A percentile compares a stretch with the other conserved stretches of the same genome.
Conservation (phyloP, 1,140 invertebrate genomes). For the Oryzaephilus surinamensis region DNA sequence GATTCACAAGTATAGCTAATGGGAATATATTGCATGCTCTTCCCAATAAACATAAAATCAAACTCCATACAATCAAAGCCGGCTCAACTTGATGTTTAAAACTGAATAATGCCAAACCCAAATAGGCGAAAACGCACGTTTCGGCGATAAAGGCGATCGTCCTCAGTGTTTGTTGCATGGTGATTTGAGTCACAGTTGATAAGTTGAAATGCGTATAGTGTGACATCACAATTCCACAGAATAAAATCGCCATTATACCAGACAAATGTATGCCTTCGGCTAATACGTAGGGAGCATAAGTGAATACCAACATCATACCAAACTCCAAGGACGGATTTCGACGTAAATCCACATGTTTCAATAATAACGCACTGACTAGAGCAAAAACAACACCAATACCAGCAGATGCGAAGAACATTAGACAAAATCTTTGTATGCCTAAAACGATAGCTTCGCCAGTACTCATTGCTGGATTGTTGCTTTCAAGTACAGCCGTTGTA, state of each 20-base stretch:
- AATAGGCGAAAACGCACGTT: constrained; percentile 98
- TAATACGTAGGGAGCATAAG: constrained; percentile 94
- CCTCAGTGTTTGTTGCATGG: constrained; percentile 97
- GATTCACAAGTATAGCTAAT: constrained; percentile 84
- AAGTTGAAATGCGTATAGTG: constrained; percentile 99
- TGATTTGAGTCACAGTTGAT: constrained; percentile 96
- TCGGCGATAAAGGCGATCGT: constrained; percentile 96
- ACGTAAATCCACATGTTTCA: constrained; percentile 93
- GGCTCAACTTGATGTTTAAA: constrained; percentile 78
- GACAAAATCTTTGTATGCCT: constrained; percentile 82
- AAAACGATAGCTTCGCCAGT: constrained; percentile 77
- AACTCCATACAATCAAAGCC: constrained; percentile 83
- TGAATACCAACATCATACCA: constrained; percentile 96
- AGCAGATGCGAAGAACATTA: constrained; percentile 98
- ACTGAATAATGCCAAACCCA: constrained; percentile 95
- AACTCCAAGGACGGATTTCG: constrained; percentile 98
- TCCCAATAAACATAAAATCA: constrained; percentile 84
- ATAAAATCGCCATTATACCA: constrained; percentile 98
- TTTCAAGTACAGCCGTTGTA: constrained; percentile 78
- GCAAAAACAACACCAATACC: constrained; percentile 95
- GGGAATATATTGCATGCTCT: constrained; percentile 97
- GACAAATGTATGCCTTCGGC: constrained; percentile 95
- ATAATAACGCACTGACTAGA: constrained; percentile 80
- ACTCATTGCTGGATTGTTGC: constrained; percentile 59
- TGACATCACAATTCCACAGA: constrained; percentile 99